A percentile compares a stretch with the other conserved stretches of the same genome.
phyloP scores from a whole-genome alignment of 1,140 invertebrate genomes.

The Neoseiulus cucumeris region DNA sequence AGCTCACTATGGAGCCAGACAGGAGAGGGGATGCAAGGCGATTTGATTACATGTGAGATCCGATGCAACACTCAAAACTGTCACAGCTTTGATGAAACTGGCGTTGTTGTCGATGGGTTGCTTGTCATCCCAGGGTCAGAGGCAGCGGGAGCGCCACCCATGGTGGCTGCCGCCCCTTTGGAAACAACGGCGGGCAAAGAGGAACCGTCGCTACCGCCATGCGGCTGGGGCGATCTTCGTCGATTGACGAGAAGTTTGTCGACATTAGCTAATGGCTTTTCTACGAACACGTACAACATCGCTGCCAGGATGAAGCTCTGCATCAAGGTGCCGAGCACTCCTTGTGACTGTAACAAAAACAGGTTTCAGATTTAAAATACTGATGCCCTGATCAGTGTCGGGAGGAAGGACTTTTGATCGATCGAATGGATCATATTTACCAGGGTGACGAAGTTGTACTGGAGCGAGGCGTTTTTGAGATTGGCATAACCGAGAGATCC shows the following conservation, averaged over 20 bases:
- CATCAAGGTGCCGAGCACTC: not conserved
- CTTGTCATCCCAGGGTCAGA: too few relatives aligned
- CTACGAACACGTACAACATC: not conserved
- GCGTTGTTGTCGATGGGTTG: too few relatives aligned
- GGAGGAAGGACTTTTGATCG: too few relatives aligned
- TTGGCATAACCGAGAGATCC: not conserved
- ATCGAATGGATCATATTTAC: not conserved
- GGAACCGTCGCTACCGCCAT: not conserved
- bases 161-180: too few relatives aligned
- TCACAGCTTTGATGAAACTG: too few relatives aligned
- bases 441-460: not conserved
- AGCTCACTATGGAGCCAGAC: too few relatives aligned
- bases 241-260: not conserved
- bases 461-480: not conserved
- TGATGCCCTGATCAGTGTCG: not conserved
- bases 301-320: constrained; percentile 1
- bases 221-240: not conserved
- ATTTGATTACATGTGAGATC: too few relatives aligned
- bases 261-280: not conserved
- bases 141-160: too few relatives aligned
- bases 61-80: too few relatives aligned
- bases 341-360: not conserved
- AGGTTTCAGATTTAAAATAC: not conserved
- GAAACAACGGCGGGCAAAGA: too few relatives aligned
- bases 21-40: too few relatives aligned